Evolutionary conservation across 2,888 invertebrate species (phyloP).

Genomic region (Agrochola lychnidis): DNA sequence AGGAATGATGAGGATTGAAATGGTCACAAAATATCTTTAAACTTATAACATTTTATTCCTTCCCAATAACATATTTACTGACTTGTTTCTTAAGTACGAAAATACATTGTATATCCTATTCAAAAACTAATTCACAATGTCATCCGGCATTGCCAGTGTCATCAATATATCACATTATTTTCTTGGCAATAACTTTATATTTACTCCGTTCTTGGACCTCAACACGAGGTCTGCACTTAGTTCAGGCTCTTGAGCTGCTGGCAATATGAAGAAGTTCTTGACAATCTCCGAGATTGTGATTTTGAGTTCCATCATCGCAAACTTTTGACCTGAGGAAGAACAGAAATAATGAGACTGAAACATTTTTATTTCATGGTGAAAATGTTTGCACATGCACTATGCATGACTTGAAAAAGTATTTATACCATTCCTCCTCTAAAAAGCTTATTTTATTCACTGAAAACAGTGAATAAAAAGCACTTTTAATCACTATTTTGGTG

Average conservation of each 20-base stretch:
- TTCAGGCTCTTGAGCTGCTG: constrained; percentile 77
- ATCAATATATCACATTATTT: constrained; percentile 29
- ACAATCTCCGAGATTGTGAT: constrained; percentile 87
- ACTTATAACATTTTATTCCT: constrained; percentile 36
- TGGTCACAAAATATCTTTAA: background rate
- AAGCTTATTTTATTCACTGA: no score
- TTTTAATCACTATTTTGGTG: no score
- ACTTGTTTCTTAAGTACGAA: constrained; percentile 17
- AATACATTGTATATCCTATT: constrained; percentile 15
- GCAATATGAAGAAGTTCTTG: constrained; percentile 81
- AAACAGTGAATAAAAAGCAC: no score
- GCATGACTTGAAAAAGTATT: background rate
- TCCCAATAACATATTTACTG: constrained; percentile 26
- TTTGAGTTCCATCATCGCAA: constrained; percentile 90
- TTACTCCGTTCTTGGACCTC: constrained; percentile 78
- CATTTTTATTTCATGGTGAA: background rate
- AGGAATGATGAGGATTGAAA: background rate
- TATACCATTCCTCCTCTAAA: no score
- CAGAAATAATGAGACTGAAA: background rate
- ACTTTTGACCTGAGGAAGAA: constrained; percentile 77
- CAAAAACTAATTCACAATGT: constrained; percentile 19
- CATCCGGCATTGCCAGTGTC: background rate
- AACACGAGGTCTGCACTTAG: constrained; percentile 82
- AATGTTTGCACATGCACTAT: no score
- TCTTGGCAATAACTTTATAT: constrained; percentile 74